Evolutionary conservation across 2,888 invertebrate species (phyloP).

Genomic region (Terebella lapidaria): DNA sequence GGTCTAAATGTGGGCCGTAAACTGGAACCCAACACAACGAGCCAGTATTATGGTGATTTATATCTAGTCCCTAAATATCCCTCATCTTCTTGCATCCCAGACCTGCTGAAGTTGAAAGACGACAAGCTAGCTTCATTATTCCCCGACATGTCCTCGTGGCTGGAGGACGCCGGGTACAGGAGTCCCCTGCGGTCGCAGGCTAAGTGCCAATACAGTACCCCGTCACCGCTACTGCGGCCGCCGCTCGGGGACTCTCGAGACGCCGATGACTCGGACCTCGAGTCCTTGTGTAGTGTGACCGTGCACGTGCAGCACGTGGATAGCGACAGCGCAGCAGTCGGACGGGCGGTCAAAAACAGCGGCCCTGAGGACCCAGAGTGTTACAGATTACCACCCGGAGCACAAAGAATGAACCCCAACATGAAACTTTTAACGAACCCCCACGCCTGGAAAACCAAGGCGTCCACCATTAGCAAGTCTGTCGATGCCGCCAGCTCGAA

Average conservation of each 20-base stretch:
- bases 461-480: no score
- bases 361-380: no score
- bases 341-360: no score
- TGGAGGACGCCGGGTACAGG: neutral
- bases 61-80: neutral
- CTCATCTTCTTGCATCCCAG: neutral
- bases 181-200: no score
- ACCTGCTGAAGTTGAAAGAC: neutral
- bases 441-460: no score
- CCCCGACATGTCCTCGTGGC: neutral
- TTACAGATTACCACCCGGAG: no score
- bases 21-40: neutral
- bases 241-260: neutral
- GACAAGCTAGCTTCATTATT: neutral
- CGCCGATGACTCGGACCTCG: neutral
- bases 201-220: neutral
- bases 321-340: no score
- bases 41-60: no score
- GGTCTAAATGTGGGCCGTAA: neutral
- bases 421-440: no score
- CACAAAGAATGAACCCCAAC: no score
- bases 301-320: neutral
- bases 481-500: no score
- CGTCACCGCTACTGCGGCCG: neutral
- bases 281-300: constrained; percentile 1